Conservation (phyloP, 2,888 invertebrate genomes). For the Callyntrura sp. region DNA sequence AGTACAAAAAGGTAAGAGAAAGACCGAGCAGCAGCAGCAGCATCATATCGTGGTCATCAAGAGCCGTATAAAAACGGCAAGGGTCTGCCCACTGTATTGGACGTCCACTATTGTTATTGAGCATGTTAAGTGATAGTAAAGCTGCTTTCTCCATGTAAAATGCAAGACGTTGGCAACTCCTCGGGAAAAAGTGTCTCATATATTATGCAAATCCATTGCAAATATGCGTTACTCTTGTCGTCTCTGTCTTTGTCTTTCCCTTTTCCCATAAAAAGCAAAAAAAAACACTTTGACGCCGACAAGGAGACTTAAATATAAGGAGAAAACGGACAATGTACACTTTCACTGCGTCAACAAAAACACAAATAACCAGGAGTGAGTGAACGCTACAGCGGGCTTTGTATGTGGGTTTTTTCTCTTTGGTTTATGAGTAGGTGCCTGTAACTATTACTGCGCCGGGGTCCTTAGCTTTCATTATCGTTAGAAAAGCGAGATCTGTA, state of each 20-base stretch:
- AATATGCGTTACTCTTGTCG: slow-evolving; percentile 19
- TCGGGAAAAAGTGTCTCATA: slow-evolving; percentile 24
- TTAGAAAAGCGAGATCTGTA: no score
- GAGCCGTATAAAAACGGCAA: no score
- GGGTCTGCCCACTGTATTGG: not conserved
- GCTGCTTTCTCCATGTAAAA: slow-evolving; percentile 27
- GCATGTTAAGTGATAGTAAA: slow-evolving; percentile 64
- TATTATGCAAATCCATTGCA: slow-evolving; percentile 57
- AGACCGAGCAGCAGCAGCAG: not conserved
- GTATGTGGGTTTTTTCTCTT: not conserved
- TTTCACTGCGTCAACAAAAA: not conserved
- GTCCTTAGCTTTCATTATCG: no score
- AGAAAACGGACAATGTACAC: slow-evolving; percentile 23
- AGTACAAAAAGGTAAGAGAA: not conserved
- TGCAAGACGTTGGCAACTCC: slow-evolving; percentile 35
- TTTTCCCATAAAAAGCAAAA: not conserved
- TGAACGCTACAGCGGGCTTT: not conserved
- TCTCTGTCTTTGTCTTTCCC: not conserved
- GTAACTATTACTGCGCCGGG: not conserved
- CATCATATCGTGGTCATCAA: not conserved
- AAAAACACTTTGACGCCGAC: slow-evolving; percentile 14
- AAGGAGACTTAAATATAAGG: slow-evolving; percentile 19
- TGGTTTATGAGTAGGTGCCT: not conserved
- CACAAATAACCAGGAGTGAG: no score
- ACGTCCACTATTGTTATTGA: slow-evolving; percentile 9